Conservation (phyloP, 2,888 invertebrate species). For the Drosophila suboccidentalis region DNA sequence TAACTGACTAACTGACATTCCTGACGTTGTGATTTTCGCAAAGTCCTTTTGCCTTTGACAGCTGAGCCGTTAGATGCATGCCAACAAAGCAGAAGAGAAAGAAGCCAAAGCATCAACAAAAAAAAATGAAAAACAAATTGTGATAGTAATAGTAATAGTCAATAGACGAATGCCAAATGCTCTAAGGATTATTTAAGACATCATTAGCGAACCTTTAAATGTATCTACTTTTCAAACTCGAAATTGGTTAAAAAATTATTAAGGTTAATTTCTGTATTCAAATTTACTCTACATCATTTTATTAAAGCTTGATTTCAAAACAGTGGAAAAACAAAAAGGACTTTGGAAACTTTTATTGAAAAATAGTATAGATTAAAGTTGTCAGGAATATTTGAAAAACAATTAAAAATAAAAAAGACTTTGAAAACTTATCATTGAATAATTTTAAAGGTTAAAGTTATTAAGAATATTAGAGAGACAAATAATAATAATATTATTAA, state of each 20-base stretch:
- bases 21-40: constrained; percentile 59
- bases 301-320: too few relatives aligned
- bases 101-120: constrained; percentile 3
- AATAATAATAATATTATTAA: not conserved
- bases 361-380: too few relatives aligned
- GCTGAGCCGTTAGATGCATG: constrained; percentile 35
- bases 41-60: constrained; percentile 63
- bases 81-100: not conserved
- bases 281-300: too few relatives aligned
- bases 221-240: not conserved
- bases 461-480: too few relatives aligned
- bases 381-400: too few relatives aligned
- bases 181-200: not conserved
- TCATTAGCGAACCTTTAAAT: not conserved
- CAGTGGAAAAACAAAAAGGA: too few relatives aligned
- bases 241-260: too few relatives aligned
- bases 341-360: too few relatives aligned
- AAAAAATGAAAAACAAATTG: constrained; percentile 2
- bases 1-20: constrained; percentile 31
- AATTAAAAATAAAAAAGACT: too few relatives aligned
- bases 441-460: too few relatives aligned
- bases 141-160: not conserved
- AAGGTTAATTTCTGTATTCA: too few relatives aligned
- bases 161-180: not conserved
- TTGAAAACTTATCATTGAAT: too few relatives aligned